Base-by-base conservation (phyloP, 1,140 invertebrate species). In the Harpegnathos saltator region DNA sequence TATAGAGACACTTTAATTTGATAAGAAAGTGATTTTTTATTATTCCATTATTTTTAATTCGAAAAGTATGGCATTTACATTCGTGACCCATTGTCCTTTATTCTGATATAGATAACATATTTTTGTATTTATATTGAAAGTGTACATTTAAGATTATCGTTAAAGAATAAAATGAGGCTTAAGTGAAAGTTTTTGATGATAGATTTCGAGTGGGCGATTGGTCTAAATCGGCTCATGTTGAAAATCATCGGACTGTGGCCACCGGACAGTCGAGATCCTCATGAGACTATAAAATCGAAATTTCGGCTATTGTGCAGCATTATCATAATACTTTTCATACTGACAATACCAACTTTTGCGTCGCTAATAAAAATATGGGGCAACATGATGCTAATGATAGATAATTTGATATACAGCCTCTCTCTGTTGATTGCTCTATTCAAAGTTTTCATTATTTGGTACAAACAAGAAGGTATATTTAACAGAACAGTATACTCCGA, bases 121-220 rank as follows among this genome's bases (percentile, higher is more conserved):
- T 33, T n/a, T n/a, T 33, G 29, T 33, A 3, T 5, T 5, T 33
- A 33, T 5, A 33, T 33, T 1, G 1, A 33, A 33, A 33, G 1
- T 3, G 1, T 33, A n/a, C n/a, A 33, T 33, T 1, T 33, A 33
- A 33, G 5, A 33, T 33, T 33, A 33, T 1, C 29, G 1, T 33
- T 33, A 3, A 33, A 33, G 5, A 33, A 33, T 33, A 33, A 33
- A 33, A 33, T 5, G 1, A 3, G 5, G n/a, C n/a, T n/a, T n/a
- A n/a, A n/a, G n/a, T n/a, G n/a, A n/a, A n/a, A 33, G 29, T 33
- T 33, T 33, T 33, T 33, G 5, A 33, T 33, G 5, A 33, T 17
- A 75, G 72, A 75, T 75, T 29, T 75, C 26, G 22, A 75, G 50
- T 75, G 72, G 72, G 58, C 72, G 9, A 75, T 75, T 0, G 14